Evolutionary conservation across 2,113 vertebrate genomes (phyloP).

Genomic region (Syngnathus typhle): DNA sequence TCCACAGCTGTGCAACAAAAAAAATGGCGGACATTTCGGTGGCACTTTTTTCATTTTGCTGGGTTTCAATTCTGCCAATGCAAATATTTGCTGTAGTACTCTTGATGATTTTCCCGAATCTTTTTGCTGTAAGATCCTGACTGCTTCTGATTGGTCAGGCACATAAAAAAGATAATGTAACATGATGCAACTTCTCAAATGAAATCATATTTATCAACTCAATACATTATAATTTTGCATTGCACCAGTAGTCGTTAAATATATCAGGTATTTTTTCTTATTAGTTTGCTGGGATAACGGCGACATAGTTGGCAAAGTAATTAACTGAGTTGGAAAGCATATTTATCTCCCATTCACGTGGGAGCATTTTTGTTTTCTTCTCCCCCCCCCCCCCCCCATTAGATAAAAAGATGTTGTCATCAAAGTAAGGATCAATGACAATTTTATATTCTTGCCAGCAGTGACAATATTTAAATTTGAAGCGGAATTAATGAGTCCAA

Average conservation of each 20-base stretch:
- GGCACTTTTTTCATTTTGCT: not conserved
- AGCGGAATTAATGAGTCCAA: conserved; percentile 4
- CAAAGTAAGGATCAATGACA: not conserved
- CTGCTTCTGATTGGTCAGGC: not conserved
- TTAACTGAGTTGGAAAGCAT: not conserved
- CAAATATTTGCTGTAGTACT: not conserved
- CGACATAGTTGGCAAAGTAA: not conserved
- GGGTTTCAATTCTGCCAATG: not conserved
- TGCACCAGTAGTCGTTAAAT: no score
- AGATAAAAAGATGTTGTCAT: conserved; percentile 1
- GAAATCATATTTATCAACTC: no score
- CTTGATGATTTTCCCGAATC: not conserved
- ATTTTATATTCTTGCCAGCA: conserved; percentile 11
- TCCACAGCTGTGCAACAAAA: conserved; percentile 19
- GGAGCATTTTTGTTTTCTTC: not conserved
- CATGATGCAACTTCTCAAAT: no score
- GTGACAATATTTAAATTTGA: not conserved
- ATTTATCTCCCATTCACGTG: not conserved
- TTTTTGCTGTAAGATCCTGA: not conserved
- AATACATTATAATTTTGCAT: no score
- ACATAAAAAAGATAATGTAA: not conserved
- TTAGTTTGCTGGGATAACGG: not conserved
- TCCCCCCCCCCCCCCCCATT: not conserved
- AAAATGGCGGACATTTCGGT: not conserved
- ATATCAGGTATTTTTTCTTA: not conserved